phyloP scores from a whole-genome alignment of 2,888 invertebrate genomes.

The Rotaria magnacalcarata region DNA sequence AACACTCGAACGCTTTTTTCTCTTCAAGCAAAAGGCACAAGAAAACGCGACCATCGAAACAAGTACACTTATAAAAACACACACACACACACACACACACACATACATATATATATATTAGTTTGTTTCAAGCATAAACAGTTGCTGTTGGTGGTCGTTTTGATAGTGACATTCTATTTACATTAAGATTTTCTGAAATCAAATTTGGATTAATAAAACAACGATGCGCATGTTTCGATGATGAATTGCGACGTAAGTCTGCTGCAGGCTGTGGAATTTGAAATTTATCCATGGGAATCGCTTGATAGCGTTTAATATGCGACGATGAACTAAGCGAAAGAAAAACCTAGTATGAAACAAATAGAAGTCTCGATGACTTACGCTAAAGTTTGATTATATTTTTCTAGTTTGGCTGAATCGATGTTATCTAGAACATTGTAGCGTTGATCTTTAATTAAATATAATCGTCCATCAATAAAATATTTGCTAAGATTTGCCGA shows the following conservation, averaged over 20 bases:
- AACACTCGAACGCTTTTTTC: neutral
- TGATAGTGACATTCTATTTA: conserved; percentile 35
- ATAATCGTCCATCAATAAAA: conserved; percentile 28
- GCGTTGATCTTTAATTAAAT: neutral
- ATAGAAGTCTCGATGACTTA: neutral
- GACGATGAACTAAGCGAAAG: neutral
- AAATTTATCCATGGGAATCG: conserved; percentile 35
- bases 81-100: no score
- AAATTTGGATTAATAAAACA: conserved; percentile 40
- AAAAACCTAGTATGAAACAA: neutral
- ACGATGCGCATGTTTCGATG: conserved; percentile 26
- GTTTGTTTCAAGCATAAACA: neutral
- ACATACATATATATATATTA: neutral
- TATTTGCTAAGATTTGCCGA: neutral
- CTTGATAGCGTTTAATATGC: conserved; percentile 39
- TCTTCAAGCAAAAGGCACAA: neutral
- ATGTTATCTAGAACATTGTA: conserved; percentile 9
- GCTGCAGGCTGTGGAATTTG: conserved; percentile 22
- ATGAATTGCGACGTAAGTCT: conserved; percentile 36
- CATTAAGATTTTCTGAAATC: conserved; percentile 43
- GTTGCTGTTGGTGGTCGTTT: neutral
- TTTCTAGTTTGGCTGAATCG: neutral
- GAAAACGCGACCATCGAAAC: neutral
- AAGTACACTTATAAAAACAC: neutral
- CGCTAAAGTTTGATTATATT: neutral